These are phyloP conservation scores for Onychorhynchus coronatus DNA, from an alignment of 2,113 vertebrate genomes.

Conservation along the genomic window DNA sequence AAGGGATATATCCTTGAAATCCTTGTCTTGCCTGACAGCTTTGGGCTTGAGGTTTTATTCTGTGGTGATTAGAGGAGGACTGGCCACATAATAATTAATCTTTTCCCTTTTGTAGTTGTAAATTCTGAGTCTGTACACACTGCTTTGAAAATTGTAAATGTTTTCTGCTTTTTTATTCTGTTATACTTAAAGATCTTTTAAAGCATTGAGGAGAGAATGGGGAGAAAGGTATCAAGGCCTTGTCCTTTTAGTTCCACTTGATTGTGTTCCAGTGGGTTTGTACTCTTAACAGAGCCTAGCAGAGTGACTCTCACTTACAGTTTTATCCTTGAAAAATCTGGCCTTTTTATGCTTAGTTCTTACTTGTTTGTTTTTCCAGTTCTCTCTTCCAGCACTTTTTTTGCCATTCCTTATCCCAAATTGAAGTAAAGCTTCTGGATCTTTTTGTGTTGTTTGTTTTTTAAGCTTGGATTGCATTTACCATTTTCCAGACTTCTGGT, in stretches of 20 bases:
- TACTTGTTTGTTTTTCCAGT: not conserved
- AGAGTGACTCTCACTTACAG: not conserved
- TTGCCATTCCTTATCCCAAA: not conserved
- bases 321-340: not conserved
- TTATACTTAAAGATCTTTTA: not conserved
- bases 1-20: not conserved
- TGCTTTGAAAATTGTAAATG: not conserved
- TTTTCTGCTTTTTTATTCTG: not conserved
- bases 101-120: not conserved
- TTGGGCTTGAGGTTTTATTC: not conserved
- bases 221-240: not conserved
- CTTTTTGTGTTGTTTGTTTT: not conserved
- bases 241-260: not conserved
- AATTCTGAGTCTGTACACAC: not conserved
- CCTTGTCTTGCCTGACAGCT: not conserved
- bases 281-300: not conserved
- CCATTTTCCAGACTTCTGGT: constrained; percentile 13
- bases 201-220: not conserved
- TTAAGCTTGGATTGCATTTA: constrained; percentile 11
- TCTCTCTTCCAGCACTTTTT: not conserved
- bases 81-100: not conserved
- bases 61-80: not conserved
- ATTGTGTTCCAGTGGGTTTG: not conserved
- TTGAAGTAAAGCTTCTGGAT: not conserved
- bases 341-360: not conserved